Evolutionary conservation across 2,888 invertebrate species (phyloP).

Genomic region (Phytoseiulus persimilis): DNA sequence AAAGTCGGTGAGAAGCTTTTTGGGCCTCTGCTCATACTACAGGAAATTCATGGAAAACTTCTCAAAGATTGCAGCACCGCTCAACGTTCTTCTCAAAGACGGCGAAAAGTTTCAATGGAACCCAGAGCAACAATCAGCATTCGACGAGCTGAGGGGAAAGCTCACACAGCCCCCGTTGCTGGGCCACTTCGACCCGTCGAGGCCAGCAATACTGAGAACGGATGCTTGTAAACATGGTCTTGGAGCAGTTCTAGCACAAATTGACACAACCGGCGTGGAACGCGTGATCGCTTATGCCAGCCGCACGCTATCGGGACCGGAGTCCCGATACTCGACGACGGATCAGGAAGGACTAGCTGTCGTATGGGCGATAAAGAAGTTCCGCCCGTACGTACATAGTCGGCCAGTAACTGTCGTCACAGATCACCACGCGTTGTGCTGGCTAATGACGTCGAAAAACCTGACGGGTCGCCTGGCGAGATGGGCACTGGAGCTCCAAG

Average conservation of each 20-base stretch:
- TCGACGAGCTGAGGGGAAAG: constrained; percentile 40
- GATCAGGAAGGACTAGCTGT: constrained; percentile 51
- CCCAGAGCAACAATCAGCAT: not conserved
- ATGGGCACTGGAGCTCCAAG: constrained; percentile 52
- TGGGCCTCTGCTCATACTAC: not conserved
- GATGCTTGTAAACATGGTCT: constrained; percentile 46
- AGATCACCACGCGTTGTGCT: constrained; percentile 53
- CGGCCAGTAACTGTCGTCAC: constrained; percentile 48
- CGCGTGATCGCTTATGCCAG: constrained; percentile 45
- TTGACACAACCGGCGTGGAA: constrained; percentile 41
- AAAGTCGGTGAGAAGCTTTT: not conserved
- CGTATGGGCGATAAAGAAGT: constrained; percentile 50
- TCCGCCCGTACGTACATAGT: constrained; percentile 51
- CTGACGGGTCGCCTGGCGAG: constrained; percentile 52
- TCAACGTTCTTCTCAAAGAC: constrained; percentile 40
- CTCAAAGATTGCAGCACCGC: constrained; percentile 39
- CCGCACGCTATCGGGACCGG: constrained; percentile 48
- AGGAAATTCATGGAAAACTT: constrained; percentile 40
- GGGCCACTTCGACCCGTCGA: constrained; percentile 44
- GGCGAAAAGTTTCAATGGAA: constrained; percentile 40
- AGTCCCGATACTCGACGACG: constrained; percentile 50
- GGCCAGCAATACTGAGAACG: constrained; percentile 45
- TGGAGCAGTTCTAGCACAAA: constrained; percentile 46
- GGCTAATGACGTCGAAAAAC: constrained; percentile 51
- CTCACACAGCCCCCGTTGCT: not conserved